Percentiles rank a stretch among this genome's conserved stretches.
Conservation (phyloP, 2,888 invertebrate genomes). For the Eilema depressum region DNA sequence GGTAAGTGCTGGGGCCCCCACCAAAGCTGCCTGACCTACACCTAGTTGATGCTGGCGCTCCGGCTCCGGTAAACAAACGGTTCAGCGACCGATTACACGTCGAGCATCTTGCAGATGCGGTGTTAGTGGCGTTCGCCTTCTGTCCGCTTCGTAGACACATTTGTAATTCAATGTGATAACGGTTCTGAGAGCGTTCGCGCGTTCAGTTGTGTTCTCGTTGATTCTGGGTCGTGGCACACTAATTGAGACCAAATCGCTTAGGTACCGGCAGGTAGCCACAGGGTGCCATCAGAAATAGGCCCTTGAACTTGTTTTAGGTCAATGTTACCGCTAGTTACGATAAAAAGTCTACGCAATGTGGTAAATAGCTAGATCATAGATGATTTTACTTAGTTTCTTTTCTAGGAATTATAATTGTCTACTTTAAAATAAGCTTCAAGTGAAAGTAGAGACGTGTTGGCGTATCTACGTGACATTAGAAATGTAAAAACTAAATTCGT, state of each 20-base stretch:
- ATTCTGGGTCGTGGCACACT: conserved; percentile 76
- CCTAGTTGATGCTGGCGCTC: conserved; percentile 69
- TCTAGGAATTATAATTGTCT: conserved; percentile 71
- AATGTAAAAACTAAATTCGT: conserved; percentile 7
- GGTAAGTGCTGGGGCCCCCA: conserved; percentile 65
- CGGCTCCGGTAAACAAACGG: conserved; percentile 84
- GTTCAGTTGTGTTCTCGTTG: conserved; percentile 66
- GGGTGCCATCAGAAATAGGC: conserved; percentile 43
- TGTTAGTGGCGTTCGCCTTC: conserved; percentile 59
- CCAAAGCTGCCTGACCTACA: conserved; percentile 80
- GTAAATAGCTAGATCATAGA: conserved; percentile 53
- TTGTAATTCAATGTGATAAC: conserved; percentile 84
- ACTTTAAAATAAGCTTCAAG: conserved; percentile 68
- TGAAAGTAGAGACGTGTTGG: conserved; percentile 75
- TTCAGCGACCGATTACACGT: conserved; percentile 84
- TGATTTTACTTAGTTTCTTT: conserved; percentile 77
- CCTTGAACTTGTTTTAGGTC: conserved; percentile 31
- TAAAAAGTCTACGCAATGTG: conserved; percentile 41
- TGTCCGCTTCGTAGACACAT: conserved; percentile 66
- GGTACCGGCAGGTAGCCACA: conserved; percentile 47
- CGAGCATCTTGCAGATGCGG: conserved; percentile 64
- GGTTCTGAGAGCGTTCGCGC: conserved; percentile 76
- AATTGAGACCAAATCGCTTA: conserved; percentile 60
- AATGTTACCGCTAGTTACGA: conserved; percentile 21
- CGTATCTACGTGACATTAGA: conserved; percentile 61